These are phyloP conservation scores for Diplodus puntazzo DNA, from an alignment of 2,797 vertebrate species.

Conservation along the genomic window DNA sequence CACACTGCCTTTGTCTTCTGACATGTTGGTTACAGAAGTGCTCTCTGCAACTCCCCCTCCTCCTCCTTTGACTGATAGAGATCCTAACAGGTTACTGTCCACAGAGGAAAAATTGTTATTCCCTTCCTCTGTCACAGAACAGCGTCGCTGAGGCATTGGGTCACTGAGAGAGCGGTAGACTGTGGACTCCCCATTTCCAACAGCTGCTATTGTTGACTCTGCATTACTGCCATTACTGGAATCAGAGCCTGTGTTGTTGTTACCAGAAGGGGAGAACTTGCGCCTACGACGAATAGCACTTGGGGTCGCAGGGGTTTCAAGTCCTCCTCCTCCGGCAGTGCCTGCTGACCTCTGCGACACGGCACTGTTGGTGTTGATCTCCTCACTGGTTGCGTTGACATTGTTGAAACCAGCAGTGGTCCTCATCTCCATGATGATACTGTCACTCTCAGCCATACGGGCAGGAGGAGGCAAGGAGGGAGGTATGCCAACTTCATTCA, in stretches of 20 bases:
- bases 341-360: slow-evolving; percentile 63
- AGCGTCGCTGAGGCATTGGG: slow-evolving; percentile 95
- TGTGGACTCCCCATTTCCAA: slow-evolving; percentile 79
- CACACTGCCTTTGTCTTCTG: slow-evolving; percentile 89
- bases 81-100: slow-evolving; percentile 96
- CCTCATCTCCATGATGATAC: slow-evolving; percentile 67
- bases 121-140: slow-evolving; percentile 86
- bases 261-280: slow-evolving; percentile 91
- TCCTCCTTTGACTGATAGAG: slow-evolving; percentile 88
- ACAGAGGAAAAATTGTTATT: slow-evolving; percentile 87
- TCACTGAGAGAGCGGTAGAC: slow-evolving; percentile 95
- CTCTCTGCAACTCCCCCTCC: slow-evolving; percentile 80
- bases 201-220: slow-evolving; percentile 79
- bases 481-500: slow-evolving; percentile 53
- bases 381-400: slow-evolving; percentile 53
- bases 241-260: slow-evolving; percentile 85
- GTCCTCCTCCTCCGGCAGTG: slow-evolving; percentile 57
- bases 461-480: slow-evolving; percentile 53
- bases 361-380: slow-evolving; percentile 63
- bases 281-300: slow-evolving; percentile 90
- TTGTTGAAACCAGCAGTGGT: slow-evolving; percentile 48
- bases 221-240: slow-evolving; percentile 87
- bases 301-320: slow-evolving; percentile 90
- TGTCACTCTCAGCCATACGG: slow-evolving; percentile 78
- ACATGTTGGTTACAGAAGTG: slow-evolving; percentile 73